A percentile compares a stretch with the other conserved stretches of the same genome.
Conservation (phyloP, 2,113 vertebrate species). For the Columbina picui region DNA sequence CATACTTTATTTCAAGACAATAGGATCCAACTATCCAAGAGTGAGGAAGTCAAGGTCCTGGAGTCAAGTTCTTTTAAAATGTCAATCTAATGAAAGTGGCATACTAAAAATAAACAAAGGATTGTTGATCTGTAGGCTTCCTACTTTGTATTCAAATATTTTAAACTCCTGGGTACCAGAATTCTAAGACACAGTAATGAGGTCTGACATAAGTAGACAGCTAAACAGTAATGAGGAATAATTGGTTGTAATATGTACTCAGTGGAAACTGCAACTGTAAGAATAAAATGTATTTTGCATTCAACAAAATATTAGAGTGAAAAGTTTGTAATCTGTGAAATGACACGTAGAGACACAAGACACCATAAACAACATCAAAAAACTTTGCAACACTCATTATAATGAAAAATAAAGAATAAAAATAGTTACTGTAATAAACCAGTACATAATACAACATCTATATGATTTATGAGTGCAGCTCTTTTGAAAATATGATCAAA, state of each 20-base stretch:
- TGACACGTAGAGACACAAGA: neutral
- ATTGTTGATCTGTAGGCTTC: neutral
- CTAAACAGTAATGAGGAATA: constrained; percentile 52
- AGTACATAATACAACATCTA: neutral
- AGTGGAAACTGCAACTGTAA: neutral
- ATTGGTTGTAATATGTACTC: constrained; percentile 43
- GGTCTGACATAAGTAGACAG: constrained; percentile 40
- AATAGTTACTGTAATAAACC: constrained; percentile 14
- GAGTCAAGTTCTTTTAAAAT: constrained; percentile 32
- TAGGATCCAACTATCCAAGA: neutral
- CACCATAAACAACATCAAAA: neutral
- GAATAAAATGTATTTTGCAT: constrained; percentile 27
- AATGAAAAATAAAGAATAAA: constrained; percentile 8
- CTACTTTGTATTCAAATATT: constrained; percentile 45
- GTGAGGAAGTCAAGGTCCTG: neutral
- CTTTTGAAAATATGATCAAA: constrained; percentile 51
- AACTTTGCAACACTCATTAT: neutral
- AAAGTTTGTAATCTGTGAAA: constrained; percentile 14
- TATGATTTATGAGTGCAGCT: neutral
- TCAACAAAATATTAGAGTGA: neutral
- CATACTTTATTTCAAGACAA: neutral
- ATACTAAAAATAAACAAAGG: constrained; percentile 43
- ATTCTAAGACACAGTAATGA: constrained; percentile 26
- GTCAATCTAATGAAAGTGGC: neutral
- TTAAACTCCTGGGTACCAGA: constrained; percentile 4